Conservation (phyloP, 2,113 vertebrate genomes). For the Setophaga petechia region DNA sequence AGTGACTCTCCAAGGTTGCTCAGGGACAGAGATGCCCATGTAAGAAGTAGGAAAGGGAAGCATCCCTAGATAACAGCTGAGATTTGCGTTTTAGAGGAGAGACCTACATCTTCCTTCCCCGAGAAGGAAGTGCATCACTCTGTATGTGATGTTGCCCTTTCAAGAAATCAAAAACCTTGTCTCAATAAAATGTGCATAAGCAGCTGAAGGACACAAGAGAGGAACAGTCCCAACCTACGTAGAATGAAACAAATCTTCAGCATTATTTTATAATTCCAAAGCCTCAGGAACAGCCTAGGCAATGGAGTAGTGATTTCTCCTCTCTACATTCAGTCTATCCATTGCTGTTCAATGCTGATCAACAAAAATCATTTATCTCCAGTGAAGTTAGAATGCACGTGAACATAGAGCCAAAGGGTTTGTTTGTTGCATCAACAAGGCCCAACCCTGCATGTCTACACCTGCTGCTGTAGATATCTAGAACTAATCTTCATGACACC, state of each 20-base stretch:
- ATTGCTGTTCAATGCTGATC: background rate
- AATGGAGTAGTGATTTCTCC: background rate
- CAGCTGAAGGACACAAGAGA: background rate
- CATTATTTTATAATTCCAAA: background rate
- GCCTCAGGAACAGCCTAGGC: background rate
- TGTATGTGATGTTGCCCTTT: background rate
- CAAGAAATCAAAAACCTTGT: background rate
- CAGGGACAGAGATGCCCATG: background rate
- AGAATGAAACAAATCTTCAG: background rate
- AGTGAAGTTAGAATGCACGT: background rate
- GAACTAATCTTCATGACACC: background rate
- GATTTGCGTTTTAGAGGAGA: background rate
- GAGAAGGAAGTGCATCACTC: background rate
- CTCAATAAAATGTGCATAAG: background rate
- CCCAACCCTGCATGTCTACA: background rate
- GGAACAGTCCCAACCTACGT: accelerated
- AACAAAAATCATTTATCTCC: background rate
- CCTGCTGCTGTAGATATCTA: background rate
- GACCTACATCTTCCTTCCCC: background rate
- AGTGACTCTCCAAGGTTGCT: background rate
- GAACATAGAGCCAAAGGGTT: background rate
- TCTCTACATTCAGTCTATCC: background rate
- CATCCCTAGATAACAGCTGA: background rate
- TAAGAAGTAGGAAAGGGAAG: background rate
- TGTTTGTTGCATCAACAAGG: background rate